Base-by-base conservation (phyloP, 2,888 invertebrate genomes). In the Drosophila nr. fundita region DNA sequence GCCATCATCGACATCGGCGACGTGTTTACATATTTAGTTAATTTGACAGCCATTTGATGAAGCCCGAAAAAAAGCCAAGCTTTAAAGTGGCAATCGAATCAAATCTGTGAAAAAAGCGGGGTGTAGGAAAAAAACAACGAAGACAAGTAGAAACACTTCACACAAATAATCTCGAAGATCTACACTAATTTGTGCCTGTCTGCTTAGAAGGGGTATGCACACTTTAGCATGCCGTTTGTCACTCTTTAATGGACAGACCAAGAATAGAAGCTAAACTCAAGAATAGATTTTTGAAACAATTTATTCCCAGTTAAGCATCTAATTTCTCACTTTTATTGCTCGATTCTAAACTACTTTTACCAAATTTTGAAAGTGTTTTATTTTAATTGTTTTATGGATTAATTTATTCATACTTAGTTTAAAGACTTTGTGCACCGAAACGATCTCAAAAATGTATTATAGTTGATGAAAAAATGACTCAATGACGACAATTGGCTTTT, bases 31-130 rank as follows among this genome's bases (percentile, higher is more conserved):
- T 67, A 55, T 74, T 83, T 83, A 76, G 83, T 83, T 88, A 88
- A 84, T 85, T 83, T 84, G 84, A 84, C 89, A 83, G 83, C 72
- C 79, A 68, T 76, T 86, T 78, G 69, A 84, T 67, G 82, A 65
- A 15, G 29, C 10, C 38, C 42, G 36, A 27, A 27, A 32, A 73
- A 38, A 52, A 63, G 53, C 36, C 62, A 58, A 50, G 15, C 52
- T 58, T 55, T 67, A 54, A 79, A 78, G 80, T 76, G 78, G 80
- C 68, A 60, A 76, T 76, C 76, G 68, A 58, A 78, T 67, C 38
- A 48, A 50, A 78, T 50, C 73, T 73, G 62, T 73, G 62, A 57
- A 50, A 49, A 49, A 42, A 21, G 21, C 42, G 13, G 45, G 24
- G 24, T 8, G 6, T 1, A 21, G 21, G 6, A 6, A 29, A 50